Evolutionary conservation across 2,797 vertebrate species (phyloP).

Genomic region (Sarcoramphus papa): DNA sequence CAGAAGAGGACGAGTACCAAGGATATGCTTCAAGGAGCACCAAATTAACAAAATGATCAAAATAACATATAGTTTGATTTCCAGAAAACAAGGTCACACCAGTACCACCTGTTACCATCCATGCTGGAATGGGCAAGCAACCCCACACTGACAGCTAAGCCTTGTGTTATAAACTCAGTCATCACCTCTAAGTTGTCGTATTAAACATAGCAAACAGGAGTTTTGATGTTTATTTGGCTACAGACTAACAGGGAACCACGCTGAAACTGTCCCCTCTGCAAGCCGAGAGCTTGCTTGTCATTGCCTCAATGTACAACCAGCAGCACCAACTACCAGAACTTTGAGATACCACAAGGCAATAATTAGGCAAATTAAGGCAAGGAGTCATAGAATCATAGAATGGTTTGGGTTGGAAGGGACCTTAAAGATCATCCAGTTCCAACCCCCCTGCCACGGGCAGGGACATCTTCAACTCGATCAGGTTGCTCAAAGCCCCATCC

Average conservation of each 20-base stretch:
- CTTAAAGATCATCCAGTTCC: too few relatives aligned
- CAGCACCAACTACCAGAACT: not conserved
- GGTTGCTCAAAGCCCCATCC: too few relatives aligned
- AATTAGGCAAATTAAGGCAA: not conserved
- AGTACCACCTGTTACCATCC: not conserved
- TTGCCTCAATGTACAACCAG: not conserved
- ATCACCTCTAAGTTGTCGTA: not conserved
- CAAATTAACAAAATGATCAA: not conserved
- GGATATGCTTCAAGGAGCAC: not conserved
- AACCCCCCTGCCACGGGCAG: too few relatives aligned
- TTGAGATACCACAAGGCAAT: not conserved
- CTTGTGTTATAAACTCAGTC: not conserved
- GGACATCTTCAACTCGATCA: too few relatives aligned
- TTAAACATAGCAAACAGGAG: not conserved
- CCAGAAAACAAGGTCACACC: not conserved
- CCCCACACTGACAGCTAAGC: fast-evolving
- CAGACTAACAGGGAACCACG: not conserved
- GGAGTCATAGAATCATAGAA: too few relatives aligned
- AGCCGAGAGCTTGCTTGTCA: not conserved
- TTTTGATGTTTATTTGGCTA: not conserved
- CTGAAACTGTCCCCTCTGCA: not conserved
- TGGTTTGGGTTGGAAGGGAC: too few relatives aligned
- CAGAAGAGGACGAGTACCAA: not conserved
- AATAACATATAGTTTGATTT: not conserved
- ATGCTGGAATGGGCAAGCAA: not conserved